Evolutionary conservation across 2,888 invertebrate species (phyloP).

Genomic region (Campopleginae sp.): DNA sequence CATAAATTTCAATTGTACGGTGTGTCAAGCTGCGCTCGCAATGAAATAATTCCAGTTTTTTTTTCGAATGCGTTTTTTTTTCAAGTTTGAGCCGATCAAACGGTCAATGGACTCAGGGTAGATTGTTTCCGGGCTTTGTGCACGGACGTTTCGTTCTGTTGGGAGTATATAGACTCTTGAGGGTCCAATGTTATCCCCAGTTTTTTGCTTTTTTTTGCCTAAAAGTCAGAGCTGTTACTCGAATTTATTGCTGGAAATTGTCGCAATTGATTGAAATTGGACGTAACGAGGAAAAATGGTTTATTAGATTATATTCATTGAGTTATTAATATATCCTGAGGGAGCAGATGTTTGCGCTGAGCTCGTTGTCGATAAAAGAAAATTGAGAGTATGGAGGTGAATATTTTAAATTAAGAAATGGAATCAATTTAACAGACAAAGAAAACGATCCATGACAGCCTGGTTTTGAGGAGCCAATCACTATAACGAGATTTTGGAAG

Average conservation of each 20-base stretch:
- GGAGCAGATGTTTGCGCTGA: background rate
- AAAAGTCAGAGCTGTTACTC: background rate
- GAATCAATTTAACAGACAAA: background rate
- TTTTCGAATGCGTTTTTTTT: background rate
- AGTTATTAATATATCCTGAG: background rate
- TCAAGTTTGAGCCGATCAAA: background rate
- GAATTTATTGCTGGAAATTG: background rate
- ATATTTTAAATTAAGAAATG: background rate
- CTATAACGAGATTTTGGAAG: slow-evolving; percentile 23
- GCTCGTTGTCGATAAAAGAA: background rate
- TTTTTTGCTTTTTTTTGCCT: background rate
- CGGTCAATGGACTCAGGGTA: too few relatives aligned
- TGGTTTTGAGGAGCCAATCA: slow-evolving; percentile 21
- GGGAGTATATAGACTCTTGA: background rate
- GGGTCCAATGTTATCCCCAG: background rate
- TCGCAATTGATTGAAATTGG: background rate
- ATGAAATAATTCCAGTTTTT: background rate
- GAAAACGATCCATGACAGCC: slow-evolving; percentile 1
- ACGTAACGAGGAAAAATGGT: background rate
- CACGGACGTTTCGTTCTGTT: too few relatives aligned
- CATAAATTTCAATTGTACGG: background rate
- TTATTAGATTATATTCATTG: background rate
- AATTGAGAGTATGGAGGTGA: background rate
- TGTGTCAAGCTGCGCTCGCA: background rate
- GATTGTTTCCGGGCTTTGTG: too few relatives aligned